Evolutionary conservation across 2,888 invertebrate genomes (phyloP), one percentile per base, ranked within the genome.

Genomic region (Thera britannica): DNA sequence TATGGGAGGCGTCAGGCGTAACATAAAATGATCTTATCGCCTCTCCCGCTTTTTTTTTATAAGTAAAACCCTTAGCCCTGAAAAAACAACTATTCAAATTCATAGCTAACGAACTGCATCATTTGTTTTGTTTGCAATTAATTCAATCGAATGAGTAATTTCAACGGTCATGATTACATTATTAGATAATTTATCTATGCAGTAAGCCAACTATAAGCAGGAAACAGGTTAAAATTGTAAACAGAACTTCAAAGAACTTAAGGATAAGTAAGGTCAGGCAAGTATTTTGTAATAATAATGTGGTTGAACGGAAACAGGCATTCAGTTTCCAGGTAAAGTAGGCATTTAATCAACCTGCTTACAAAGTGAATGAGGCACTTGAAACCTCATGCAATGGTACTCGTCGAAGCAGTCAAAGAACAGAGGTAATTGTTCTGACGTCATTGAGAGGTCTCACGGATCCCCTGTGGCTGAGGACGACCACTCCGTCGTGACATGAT

Each of bases 401-500:
- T 54, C 38, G 38, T 54, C 7, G 58, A 54, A 56, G 55, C 58
- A 54, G 51, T 54, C n/a, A n/a, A 48, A 65, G 65, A 73, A 65
- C 64, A 71, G 61, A 67, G 62, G 74, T 83, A 82, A 86, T 86
- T 80, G 83, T 66, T 70, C 69, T 90, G 89, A 86, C 90, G 89
- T 88, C 87, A 90, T 79, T 79, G 72, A 75, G 73, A 75, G 75
- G 74, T 78, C 78, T 83, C 81, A 79, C 82, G 83, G 83, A 84
- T 78, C 80, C 79, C 74, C 77, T 67, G 67, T 68, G 71, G 71
- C 68, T 77, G 84, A 88, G 88, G 90, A 85, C 86, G 86, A 74
- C 81, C 77, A 76, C 79, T 80, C 72, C 61, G 71, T 83, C 88
- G 85, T 88, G 89, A 87, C 87, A 82, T 78, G 88, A 83, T 70